Base-by-base conservation (phyloP, 2,888 invertebrate species). In the Allygus modestus region DNA sequence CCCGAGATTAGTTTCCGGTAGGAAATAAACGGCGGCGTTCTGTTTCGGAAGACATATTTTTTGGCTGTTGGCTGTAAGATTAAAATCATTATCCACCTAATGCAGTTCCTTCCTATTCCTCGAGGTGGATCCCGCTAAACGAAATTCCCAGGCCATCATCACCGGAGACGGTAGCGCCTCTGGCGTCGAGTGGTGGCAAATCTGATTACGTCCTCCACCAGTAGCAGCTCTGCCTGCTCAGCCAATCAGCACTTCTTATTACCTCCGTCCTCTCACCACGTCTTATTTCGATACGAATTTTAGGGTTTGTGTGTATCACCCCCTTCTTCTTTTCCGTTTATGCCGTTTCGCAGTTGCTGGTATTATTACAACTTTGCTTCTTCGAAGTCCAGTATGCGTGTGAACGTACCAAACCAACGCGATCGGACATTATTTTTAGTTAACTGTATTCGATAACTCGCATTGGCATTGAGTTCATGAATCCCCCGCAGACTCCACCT, bases 41-140 rank as follows among this genome's bases (percentile, higher is more conserved):
- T 65, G 65, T 65, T 65, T 71, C 41, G 71, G 71, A 71, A 71
- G 71, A 23, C 71, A 71, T 41, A 71, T 71, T 71, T 71, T 71
- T 71, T 41, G 41, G 31, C 37, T 37, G 71, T 71, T 71, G 71
- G 41, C 20, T n/a, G 37, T 37, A 37, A 71, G 71, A 71, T 71
- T 71, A 71, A 71, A 71, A 71, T 71, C 37, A 41, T 71, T 71
- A 41, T 37, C 37, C 11, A 11, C 23, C 71, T 71, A 71, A 71
- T 71, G 41, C 41, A 71, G 37, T 71, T 41, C 41, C 71, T 71
- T 41, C 37, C 71, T 31, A n/a, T 1, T 4, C 71, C 71, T 41
- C 41, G 41, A 20, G 71, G 37, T 41, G 7, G 23, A 4, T 17
- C 1, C 7, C 71, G 71, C 31, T 33, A 69, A 69, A 69, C 37